phyloP scores from a whole-genome alignment of 2,113 vertebrate genomes.

The Perca flavescens region DNA sequence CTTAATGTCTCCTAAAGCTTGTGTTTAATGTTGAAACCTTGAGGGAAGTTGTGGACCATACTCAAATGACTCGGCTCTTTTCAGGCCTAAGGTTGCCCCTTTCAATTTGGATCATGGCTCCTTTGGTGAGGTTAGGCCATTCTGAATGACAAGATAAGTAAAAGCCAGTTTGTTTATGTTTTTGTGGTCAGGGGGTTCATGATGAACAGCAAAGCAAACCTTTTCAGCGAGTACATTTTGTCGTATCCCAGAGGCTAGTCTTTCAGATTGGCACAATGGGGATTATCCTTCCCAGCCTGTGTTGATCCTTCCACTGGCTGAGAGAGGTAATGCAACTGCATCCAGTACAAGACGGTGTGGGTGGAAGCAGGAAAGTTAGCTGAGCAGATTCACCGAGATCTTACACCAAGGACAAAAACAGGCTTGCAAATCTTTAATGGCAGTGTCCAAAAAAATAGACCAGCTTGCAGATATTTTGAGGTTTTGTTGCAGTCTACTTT shows the following conservation, averaged over 20 bases:
- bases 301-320: conserved; percentile 66
- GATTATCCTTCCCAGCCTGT: conserved; percentile 74
- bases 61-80: conserved; percentile 63
- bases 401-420: conserved; percentile 30
- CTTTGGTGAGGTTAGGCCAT: conserved; percentile 54
- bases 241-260: conserved; percentile 64
- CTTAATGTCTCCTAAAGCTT: conserved; percentile 51
- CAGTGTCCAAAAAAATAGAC: conserved; percentile 14
- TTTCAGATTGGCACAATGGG: conserved; percentile 78
- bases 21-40: conserved; percentile 55
- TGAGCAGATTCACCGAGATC: conserved; percentile 36
- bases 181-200: conserved; percentile 37
- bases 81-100: conserved; percentile 63
- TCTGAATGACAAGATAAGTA: conserved; percentile 62
- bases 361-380: conserved; percentile 40
- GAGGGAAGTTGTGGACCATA: conserved; percentile 61
- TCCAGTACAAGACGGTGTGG: conserved; percentile 26
- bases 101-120: conserved; percentile 64
- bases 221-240: conserved; percentile 66
- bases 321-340: conserved; percentile 40
- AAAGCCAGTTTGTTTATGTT: conserved; percentile 66
- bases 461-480: not conserved
- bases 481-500: not conserved
- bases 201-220: conserved; percentile 52
- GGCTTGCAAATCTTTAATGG: conserved; percentile 11